phyloP scores from a whole-genome alignment of 2,888 invertebrate species.

The Xylota sylvarum region DNA sequence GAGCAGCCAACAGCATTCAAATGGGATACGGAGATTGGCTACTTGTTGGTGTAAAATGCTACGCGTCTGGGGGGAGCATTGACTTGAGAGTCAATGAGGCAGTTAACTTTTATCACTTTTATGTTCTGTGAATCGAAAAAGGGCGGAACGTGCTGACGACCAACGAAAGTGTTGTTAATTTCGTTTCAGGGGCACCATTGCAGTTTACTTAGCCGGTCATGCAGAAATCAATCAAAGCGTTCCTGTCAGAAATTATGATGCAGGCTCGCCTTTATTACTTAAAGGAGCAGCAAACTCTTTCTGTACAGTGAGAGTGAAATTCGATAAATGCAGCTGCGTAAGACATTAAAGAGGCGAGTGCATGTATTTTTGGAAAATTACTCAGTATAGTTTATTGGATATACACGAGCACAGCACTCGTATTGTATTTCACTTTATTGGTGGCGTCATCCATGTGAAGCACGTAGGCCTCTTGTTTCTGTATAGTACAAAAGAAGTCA shows the following conservation, averaged over 20 bases:
- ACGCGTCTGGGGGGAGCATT: constrained; percentile 45
- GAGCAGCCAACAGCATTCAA: not conserved
- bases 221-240: constrained; percentile 41
- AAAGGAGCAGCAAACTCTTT: not conserved
- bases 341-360: too few relatives aligned
- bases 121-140: constrained; percentile 57
- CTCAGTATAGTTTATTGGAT: too few relatives aligned
- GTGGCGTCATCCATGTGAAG: too few relatives aligned
- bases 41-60: constrained; percentile 25
- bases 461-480: too few relatives aligned
- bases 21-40: constrained; percentile 25
- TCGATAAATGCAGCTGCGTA: not conserved
- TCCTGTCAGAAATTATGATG: constrained; percentile 18
- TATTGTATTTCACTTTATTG: too few relatives aligned
- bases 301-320: constrained; percentile 9
- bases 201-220: constrained; percentile 23
- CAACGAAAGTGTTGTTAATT: constrained; percentile 48
- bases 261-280: not conserved
- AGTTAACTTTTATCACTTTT: constrained; percentile 66
- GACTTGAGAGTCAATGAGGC: constrained; percentile 69
- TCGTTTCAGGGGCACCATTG: constrained; percentile 3
- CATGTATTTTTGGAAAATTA: too few relatives aligned
- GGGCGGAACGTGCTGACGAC: constrained; percentile 57
- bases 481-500: too few relatives aligned
- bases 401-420: too few relatives aligned